Conservation (phyloP, 92 coral and sea anemone genomes). For the Parazoanthus swiftii region DNA sequence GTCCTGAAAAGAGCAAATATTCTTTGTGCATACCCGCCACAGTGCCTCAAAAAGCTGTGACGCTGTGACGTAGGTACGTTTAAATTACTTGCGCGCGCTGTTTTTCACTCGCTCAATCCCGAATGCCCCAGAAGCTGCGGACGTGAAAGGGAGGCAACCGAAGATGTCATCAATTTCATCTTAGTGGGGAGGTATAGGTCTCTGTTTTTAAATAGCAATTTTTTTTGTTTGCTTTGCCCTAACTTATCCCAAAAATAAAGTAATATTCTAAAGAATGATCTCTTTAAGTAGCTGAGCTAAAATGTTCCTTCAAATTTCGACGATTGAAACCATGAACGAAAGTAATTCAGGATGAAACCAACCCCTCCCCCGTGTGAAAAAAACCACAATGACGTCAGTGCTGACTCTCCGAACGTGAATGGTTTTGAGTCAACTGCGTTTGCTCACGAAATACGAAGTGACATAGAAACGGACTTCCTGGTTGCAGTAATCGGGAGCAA, state of each 20-base stretch:
- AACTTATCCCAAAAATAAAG: not conserved
- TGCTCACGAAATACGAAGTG: not conserved
- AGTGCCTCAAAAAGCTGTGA: not conserved
- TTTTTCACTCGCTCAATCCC: not conserved
- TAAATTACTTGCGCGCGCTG: not conserved
- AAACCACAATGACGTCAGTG: constrained; percentile 24
- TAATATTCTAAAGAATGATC: too few relatives aligned
- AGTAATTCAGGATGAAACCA: not conserved
- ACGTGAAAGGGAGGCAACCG: not conserved
- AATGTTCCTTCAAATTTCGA: too few relatives aligned
- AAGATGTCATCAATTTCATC: not conserved
- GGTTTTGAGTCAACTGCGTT: not conserved
- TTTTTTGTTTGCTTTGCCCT: not conserved
- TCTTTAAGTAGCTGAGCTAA: too few relatives aligned
- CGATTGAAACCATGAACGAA: not conserved
- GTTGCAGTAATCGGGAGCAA: constrained; percentile 18
- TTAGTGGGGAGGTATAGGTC: not conserved
- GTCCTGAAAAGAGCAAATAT: not conserved
- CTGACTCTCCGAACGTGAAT: constrained; percentile 10
- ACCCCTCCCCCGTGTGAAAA: not conserved
- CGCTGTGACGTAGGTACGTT: not conserved
- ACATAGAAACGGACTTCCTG: constrained; percentile 44
- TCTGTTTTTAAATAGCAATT: not conserved
- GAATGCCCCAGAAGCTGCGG: not conserved
- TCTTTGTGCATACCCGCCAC: not conserved